Conservation (phyloP, 2,113 vertebrate genomes). For the Siphamia tubifer region DNA sequence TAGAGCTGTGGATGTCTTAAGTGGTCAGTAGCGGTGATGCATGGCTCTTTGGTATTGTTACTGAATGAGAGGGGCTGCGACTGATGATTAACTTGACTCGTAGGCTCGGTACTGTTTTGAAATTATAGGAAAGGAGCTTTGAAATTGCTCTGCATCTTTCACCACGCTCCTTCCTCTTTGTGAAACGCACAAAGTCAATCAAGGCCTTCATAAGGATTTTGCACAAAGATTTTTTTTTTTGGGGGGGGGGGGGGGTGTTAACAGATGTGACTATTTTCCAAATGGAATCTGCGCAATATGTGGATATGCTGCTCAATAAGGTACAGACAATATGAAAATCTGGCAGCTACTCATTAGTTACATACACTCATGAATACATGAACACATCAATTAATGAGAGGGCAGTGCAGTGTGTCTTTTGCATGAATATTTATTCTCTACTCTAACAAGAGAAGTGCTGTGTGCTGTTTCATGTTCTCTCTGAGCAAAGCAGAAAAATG, state of each 20-base stretch:
- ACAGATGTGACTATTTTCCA: slow-evolving; percentile 68
- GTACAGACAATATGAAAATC: slow-evolving; percentile 43
- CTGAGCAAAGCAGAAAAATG: slow-evolving; percentile 14
- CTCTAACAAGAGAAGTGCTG: background rate
- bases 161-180: slow-evolving; percentile 41
- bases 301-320: slow-evolving; percentile 33
- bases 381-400: slow-evolving; percentile 30
- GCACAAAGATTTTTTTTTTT: slow-evolving; percentile 56
- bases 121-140: slow-evolving; percentile 54
- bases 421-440: slow-evolving; percentile 22
- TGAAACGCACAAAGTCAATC: slow-evolving; percentile 59
- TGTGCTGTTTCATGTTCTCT: slow-evolving; percentile 23
- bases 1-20: slow-evolving; percentile 71
- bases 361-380: slow-evolving; percentile 21
- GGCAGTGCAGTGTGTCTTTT: slow-evolving; percentile 13
- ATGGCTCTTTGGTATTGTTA: slow-evolving; percentile 65
- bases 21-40: slow-evolving; percentile 65
- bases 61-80: slow-evolving; percentile 65
- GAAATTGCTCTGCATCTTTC: slow-evolving; percentile 56
- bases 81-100: slow-evolving; percentile 69
- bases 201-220: slow-evolving; percentile 58
- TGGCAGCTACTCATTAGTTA: slow-evolving; percentile 37
- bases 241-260: no score
- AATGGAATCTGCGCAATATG: slow-evolving; percentile 34
- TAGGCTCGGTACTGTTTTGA: slow-evolving; percentile 57